phyloP scores from a whole-genome alignment of 2,797 vertebrate species.

The Anguilla anguilla region DNA sequence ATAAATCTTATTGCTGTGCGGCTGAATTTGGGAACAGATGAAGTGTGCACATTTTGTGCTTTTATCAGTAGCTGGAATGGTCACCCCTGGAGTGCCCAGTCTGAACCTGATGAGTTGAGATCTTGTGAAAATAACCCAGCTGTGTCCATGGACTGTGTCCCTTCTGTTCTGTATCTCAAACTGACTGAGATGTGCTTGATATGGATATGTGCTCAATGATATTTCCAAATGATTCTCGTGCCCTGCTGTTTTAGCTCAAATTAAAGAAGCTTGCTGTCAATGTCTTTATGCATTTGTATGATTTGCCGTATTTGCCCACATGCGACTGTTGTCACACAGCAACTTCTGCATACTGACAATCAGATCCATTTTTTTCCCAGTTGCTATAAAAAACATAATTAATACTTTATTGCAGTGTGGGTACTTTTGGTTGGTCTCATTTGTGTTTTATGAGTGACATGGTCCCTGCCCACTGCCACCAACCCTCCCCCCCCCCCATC shows the following conservation, averaged over 20 bases:
- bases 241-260: not conserved
- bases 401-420: not conserved
- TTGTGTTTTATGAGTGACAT: not conserved
- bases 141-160: not conserved
- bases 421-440: not conserved
- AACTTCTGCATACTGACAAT: not conserved
- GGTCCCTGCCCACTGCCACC: not conserved
- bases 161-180: not conserved
- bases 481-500: not conserved
- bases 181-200: not conserved
- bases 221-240: not conserved
- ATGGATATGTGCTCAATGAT: not conserved
- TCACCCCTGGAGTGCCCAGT: not conserved
- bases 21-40: not conserved
- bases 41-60: not conserved
- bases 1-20: not conserved
- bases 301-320: not conserved
- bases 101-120: not conserved
- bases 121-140: constrained; percentile 8
- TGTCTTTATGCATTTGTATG: not conserved
- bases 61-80: not conserved
- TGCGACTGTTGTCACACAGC: not conserved
- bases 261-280: not conserved
- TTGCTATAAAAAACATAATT: not conserved
- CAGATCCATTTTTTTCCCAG: not conserved